Evolutionary conservation across 2,113 vertebrate species (phyloP).

Genomic region (Empidonax traillii): DNA sequence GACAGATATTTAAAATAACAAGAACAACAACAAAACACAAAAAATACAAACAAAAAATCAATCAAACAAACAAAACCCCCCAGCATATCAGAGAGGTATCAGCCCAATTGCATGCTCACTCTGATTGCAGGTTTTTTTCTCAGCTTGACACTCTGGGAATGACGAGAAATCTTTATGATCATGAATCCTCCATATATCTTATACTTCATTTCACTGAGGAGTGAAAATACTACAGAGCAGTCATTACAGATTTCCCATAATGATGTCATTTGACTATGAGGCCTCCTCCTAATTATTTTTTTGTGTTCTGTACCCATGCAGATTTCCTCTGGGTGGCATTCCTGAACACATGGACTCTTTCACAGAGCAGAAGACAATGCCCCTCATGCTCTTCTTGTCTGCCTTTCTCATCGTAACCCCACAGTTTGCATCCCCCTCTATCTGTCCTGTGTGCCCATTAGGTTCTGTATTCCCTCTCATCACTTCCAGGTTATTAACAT

Average conservation of each 20-base stretch:
- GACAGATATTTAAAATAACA: not conserved
- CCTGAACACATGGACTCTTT: not conserved
- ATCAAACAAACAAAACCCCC: rapidly evolving
- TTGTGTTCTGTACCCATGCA: not conserved
- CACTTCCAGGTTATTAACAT: not conserved
- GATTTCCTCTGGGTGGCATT: not conserved
- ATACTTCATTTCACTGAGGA: not conserved
- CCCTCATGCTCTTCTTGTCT: not conserved
- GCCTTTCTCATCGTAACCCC: not conserved
- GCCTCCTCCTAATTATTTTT: not conserved
- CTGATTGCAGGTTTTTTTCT: not conserved
- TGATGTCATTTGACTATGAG: not conserved
- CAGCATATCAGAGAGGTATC: not conserved
- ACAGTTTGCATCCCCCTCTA: not conserved
- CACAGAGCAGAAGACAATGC: not conserved
- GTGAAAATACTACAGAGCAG: not conserved
- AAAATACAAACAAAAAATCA: too few species aligned
- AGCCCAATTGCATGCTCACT: not conserved
- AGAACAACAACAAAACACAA: not conserved
- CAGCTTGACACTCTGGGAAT: not conserved
- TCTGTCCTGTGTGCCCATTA: not conserved
- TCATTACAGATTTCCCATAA: not conserved
- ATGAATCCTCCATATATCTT: not conserved
- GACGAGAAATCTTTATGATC: not conserved
- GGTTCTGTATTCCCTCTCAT: not conserved